phyloP scores from a whole-genome alignment of 2,113 vertebrate genomes.

The Dryoscopus gambensis region DNA sequence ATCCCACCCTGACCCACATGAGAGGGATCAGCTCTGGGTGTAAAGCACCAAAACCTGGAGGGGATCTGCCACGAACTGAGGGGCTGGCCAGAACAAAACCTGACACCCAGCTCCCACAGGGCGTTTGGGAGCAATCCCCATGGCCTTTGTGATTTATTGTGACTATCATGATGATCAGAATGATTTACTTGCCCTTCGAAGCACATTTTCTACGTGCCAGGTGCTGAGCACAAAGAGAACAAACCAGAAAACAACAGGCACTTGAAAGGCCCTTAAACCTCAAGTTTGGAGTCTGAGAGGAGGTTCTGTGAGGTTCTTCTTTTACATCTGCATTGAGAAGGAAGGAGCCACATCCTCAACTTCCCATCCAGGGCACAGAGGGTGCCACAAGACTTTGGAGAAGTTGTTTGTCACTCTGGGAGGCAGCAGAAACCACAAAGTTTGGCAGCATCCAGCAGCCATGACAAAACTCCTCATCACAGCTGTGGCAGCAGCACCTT shows the following conservation, averaged over 20 bases:
- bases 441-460: neutral
- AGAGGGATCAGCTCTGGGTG: neutral
- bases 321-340: neutral
- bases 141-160: neutral
- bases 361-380: neutral
- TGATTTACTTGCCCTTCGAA: neutral
- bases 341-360: neutral
- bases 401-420: neutral
- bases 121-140: neutral
- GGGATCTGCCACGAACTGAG: neutral
- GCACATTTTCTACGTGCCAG: neutral
- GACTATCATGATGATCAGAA: neutral
- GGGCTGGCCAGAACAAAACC: neutral
- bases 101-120: neutral
- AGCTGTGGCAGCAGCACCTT: neutral
- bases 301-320: neutral
- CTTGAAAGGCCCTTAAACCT: neutral
- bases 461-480: neutral
- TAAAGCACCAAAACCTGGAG: neutral
- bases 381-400: neutral
- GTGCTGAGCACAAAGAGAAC: neutral
- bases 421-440: neutral
- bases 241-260: neutral
- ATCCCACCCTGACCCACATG: fast-evolving
- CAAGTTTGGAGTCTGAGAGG: neutral